Conservation (phyloP, 2,888 invertebrate genomes). For the Norana najaformis region DNA sequence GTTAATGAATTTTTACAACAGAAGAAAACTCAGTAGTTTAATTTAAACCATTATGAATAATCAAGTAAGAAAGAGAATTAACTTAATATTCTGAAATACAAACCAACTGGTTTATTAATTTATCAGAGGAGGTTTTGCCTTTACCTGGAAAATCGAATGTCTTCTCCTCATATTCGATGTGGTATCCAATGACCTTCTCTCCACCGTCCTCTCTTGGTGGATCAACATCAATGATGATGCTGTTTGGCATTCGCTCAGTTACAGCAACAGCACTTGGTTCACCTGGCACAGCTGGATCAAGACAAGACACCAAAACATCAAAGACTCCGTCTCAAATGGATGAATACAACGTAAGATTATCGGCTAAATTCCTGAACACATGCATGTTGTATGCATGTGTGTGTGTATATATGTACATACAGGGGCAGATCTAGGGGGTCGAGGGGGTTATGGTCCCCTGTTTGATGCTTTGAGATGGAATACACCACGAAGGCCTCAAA, state of each 20-base stretch:
- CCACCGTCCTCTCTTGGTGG: slow-evolving; percentile 42
- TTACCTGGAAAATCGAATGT: not conserved
- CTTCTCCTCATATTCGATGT: slow-evolving; percentile 38
- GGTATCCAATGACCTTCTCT: slow-evolving; percentile 38
- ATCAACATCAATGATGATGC: slow-evolving; percentile 37
- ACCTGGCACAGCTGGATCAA: slow-evolving; percentile 35
- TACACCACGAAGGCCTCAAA: too few relatives aligned
- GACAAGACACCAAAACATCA: not conserved
- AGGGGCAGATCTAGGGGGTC: too few relatives aligned
- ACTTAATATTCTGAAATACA: not conserved
- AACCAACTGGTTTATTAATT: not conserved
- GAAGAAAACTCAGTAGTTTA: not conserved
- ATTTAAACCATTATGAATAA: not conserved
- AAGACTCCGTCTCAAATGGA: not conserved
- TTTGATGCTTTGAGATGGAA: too few relatives aligned
- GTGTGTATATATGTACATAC: not conserved
- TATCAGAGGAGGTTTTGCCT: not conserved
- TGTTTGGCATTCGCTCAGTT: slow-evolving; percentile 39
- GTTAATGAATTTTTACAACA: too few relatives aligned
- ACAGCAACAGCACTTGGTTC: slow-evolving; percentile 34
- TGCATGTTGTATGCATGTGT: not conserved
- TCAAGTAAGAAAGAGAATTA: not conserved
- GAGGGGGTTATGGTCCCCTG: too few relatives aligned
- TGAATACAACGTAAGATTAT: not conserved
- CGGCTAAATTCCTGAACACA: not conserved